phyloP scores from a whole-genome alignment of 2,797 vertebrate species.

The Protonibea diacanthus region DNA sequence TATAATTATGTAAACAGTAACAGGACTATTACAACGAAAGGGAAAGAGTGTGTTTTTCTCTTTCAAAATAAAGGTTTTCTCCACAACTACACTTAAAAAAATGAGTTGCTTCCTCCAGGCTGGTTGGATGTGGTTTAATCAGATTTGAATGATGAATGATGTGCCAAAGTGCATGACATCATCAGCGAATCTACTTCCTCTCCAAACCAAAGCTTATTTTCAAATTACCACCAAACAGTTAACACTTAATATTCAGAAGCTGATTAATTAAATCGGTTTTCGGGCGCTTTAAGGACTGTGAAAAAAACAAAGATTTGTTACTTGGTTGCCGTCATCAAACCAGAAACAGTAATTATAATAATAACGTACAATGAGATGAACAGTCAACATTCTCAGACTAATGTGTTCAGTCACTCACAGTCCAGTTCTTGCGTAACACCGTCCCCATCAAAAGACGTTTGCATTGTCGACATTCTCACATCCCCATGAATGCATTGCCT shows the following conservation, averaged over 20 bases:
- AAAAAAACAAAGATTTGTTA: not conserved
- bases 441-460: conserved; percentile 6
- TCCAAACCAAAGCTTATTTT: not conserved
- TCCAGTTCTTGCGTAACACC: not conserved
- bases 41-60: not conserved
- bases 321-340: not conserved
- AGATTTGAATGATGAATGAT: not conserved
- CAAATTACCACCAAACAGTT: no score
- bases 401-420: not conserved
- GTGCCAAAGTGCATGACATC: no score
- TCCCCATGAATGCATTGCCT: not conserved
- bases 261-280: no score
- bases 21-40: not conserved
- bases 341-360: no score
- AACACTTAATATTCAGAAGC: no score
- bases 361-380: not conserved
- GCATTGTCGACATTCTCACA: not conserved
- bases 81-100: not conserved
- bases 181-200: not conserved
- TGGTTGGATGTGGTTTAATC: not conserved
- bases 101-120: not conserved
- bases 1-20: not conserved
- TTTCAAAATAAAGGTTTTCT: not conserved
- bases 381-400: not conserved
- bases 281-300: not conserved